phyloP scores from a whole-genome alignment of 1,140 invertebrate genomes.

The Drosophila orosa region DNA sequence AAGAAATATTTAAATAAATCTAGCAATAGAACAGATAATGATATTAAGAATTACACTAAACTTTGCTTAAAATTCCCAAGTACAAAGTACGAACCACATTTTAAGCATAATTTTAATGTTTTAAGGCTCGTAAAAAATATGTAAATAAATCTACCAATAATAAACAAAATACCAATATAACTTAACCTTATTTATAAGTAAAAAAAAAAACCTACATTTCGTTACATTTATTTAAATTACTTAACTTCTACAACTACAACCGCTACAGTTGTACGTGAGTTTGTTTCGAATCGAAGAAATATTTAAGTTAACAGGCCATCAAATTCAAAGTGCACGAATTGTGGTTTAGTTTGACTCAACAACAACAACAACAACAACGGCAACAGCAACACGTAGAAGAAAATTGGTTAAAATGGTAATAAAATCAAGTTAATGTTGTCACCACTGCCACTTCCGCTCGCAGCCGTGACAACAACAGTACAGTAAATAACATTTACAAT shows the following conservation, averaged over 20 bases:
- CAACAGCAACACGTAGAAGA: conserved; percentile 10
- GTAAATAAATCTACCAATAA: not conserved
- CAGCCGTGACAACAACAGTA: conserved; percentile 28
- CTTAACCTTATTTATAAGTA: not conserved
- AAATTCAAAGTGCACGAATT: conserved; percentile 38
- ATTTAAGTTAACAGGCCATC: conserved; percentile 29
- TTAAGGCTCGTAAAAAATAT: not conserved
- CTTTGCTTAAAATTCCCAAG: conserved; percentile 1
- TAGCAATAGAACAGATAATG: too few relatives aligned
- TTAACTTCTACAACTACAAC: not conserved
- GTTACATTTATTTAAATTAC: not conserved
- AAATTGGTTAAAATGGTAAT: conserved; percentile 31
- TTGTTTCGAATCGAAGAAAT: conserved; percentile 22
- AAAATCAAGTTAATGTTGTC: conserved; percentile 57
- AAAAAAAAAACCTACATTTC: not conserved
- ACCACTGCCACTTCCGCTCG: conserved; percentile 62
- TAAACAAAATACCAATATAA: not conserved
- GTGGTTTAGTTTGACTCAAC: conserved; percentile 7
- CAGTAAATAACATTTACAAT: conserved; percentile 57
- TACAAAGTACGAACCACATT: not conserved
- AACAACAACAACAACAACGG: not conserved
- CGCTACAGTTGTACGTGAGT: conserved; percentile 7
- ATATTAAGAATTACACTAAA: too few relatives aligned
- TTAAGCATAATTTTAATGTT: not conserved
- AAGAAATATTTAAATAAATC: too few relatives aligned